These are phyloP conservation scores for Astreopora myriophthalma DNA, from an alignment of 64 coral and sea anemone species.

Conservation along the genomic window DNA sequence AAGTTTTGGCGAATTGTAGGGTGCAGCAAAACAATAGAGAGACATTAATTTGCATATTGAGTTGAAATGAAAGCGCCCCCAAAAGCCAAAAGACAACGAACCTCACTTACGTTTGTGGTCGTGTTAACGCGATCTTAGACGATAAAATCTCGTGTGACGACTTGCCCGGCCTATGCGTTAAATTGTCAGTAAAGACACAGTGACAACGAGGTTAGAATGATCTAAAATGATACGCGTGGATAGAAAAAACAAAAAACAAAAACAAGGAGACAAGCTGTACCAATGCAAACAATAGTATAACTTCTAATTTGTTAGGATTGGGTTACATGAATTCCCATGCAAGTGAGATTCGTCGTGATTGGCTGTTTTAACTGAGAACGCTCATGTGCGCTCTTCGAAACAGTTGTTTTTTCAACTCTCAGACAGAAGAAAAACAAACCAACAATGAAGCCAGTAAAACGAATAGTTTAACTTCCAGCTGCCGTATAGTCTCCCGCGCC, in stretches of 20 bases:
- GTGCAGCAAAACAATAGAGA: no score
- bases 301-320: background rate
- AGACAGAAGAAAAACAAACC: no score
- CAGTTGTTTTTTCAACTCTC: no score
- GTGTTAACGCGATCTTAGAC: background rate
- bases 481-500: no score
- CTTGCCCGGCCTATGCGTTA: slow-evolving; percentile 29
- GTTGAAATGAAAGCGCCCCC: background rate
- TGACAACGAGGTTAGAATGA: slow-evolving; percentile 24
- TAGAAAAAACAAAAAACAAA: background rate
- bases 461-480: no score
- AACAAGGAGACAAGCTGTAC: background rate
- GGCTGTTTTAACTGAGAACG: background rate
- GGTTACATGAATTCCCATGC: background rate
- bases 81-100: background rate
- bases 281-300: background rate
- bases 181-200: slow-evolving; percentile 1
- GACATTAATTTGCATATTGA: background rate
- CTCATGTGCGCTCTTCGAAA: no score
- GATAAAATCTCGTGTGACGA: background rate
- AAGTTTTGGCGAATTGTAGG: no score
- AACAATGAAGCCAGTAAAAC: no score
- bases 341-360: slow-evolving; percentile 22
- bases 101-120: slow-evolving; percentile 9
- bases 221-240: background rate